Evolutionary conservation across 1,140 invertebrate species (phyloP).

Genomic region (Scaptomyza graminum): DNA sequence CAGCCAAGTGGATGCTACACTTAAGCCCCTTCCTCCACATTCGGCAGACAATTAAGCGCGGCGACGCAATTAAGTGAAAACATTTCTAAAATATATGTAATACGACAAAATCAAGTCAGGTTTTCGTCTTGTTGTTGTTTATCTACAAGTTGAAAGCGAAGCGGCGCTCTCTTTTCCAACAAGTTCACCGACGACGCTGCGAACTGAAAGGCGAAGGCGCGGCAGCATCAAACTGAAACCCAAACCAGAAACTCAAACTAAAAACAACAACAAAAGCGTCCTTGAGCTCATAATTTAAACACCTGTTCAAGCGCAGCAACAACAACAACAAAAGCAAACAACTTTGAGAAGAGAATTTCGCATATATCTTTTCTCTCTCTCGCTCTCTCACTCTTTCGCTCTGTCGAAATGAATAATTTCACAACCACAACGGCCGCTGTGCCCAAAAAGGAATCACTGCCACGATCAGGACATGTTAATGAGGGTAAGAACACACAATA

Average conservation of each 20-base stretch:
- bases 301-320: constrained; percentile 56
- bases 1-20: constrained; percentile 28
- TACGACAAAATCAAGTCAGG: constrained; percentile 28
- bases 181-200: constrained; percentile 41
- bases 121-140: constrained; percentile 35
- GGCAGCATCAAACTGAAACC: constrained; percentile 53
- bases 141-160: constrained; percentile 38
- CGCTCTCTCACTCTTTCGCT: not conserved
- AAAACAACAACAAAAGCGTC: constrained; percentile 49
- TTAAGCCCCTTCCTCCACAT: not conserved
- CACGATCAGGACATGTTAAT: constrained; percentile 81
- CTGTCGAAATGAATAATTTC: constrained; percentile 71
- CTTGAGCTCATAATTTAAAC: constrained; percentile 66
- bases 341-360: constrained; percentile 22
- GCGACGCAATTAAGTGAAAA: constrained; percentile 75
- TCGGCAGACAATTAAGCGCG: constrained; percentile 34
- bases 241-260: constrained; percentile 32
- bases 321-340: constrained; percentile 25
- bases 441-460: constrained; percentile 75
- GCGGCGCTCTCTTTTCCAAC: constrained; percentile 49
- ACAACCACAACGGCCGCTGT: constrained; percentile 75
- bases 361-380: not conserved
- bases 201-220: constrained; percentile 65
- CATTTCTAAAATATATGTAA: constrained; percentile 37
- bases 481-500: constrained; percentile 69